Evolutionary conservation across 2,797 vertebrate species (phyloP), one percentile per base, ranked within the genome.

Genomic region (Eulemur mongoz): DNA sequence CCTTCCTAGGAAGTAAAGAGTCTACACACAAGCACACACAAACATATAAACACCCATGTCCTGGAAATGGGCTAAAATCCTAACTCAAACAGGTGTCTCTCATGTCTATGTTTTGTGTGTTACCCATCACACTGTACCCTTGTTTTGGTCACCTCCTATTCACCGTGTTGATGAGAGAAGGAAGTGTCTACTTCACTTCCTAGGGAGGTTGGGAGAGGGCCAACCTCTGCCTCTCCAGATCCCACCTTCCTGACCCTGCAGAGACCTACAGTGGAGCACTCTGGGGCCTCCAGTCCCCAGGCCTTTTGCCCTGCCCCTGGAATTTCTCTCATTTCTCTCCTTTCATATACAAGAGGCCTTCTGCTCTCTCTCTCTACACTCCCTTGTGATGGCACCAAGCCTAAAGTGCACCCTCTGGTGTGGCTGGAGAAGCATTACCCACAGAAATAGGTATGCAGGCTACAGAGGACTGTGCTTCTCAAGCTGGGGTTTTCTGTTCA

Each of bases 381-480:
- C 27, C 48, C 35, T 65, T 95, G 72, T 54, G 57, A 82, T 32
- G 43, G 25, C 14, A 61, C 17, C 63, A 84, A 90, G 67, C 50
- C 18, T 57, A 79, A 70, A 70, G 43, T 17, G 17, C 22, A 48
- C 12, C 4, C 43, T 17, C 38, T 63, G 14, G 30, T 35, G 8
- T 81, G 65, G 45, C 40, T 38, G 43, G n/a, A 69, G 79, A 63
- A 63, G 50, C 35, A 63, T 20, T 43, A 40, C 1, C 6, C 17
- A 18, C 35, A 93, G 73, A 76, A 72, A 40, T 70, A n/a, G 18
- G n/a, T 20, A 0, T 67, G n/a, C 35, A 59, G 20, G 18, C 25
- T 38, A 1, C 22, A 75, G 48, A 54, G 45, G 11, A 2, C 35
- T 69, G 2, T 48, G 35, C 17, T 57, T 63, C 89, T 85, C n/a